Conservation (phyloP, 2,888 invertebrate species). For the Lasioglossum marginatum region DNA sequence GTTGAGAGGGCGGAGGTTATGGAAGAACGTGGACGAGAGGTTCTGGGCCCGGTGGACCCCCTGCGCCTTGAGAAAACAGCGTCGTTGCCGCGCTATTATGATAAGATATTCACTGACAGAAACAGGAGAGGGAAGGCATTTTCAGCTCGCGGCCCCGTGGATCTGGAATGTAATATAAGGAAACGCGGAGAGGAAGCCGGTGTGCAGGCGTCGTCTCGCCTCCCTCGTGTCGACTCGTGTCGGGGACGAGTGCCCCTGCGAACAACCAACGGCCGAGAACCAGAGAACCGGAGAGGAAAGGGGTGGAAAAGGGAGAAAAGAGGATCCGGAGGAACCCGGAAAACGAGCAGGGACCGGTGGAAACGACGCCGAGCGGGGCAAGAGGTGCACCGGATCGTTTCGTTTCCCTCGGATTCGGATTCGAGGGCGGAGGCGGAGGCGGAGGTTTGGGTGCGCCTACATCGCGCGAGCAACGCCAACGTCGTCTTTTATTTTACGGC, state of each 20-base stretch:
- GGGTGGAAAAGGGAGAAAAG: constrained; percentile 18
- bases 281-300: constrained; percentile 10
- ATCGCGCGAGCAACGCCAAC: neutral
- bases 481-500: constrained; percentile 78
- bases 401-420: constrained; percentile 36
- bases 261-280: constrained; percentile 10
- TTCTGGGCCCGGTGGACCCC: constrained; percentile 35
- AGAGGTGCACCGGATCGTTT: constrained; percentile 49
- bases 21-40: neutral
- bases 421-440: neutral
- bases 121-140: constrained; percentile 78
- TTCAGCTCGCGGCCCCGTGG: constrained; percentile 74
- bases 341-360: constrained; percentile 19
- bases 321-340: constrained; percentile 25
- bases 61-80: constrained; percentile 33
- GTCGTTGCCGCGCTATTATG: constrained; percentile 74
- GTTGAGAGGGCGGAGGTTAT: neutral
- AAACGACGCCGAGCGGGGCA: constrained; percentile 8
- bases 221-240: neutral
- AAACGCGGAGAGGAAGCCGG: constrained; percentile 78
- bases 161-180: constrained; percentile 82
- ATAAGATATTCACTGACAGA: constrained; percentile 83
- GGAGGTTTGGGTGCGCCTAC: constrained; percentile 45
- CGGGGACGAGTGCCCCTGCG: constrained; percentile 56
- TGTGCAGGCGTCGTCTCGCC: constrained; percentile 38